Conservation (phyloP, 2,113 vertebrate species). For the Galbula dea region DNA sequence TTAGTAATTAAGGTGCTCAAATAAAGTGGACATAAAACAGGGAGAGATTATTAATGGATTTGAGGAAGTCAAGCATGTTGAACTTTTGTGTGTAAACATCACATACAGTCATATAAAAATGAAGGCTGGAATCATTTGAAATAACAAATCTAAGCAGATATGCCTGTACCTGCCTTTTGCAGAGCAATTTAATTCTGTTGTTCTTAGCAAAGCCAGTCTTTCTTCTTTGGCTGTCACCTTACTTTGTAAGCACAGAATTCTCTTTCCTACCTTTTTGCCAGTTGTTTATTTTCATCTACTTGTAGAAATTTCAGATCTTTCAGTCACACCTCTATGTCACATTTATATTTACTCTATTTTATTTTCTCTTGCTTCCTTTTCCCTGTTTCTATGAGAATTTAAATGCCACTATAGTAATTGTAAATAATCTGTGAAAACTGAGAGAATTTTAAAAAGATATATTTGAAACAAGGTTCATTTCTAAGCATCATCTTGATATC, state of each 20-base stretch:
- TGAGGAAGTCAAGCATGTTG: neutral
- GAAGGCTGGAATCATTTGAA: neutral
- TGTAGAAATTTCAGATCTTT: neutral
- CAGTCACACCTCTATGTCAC: neutral
- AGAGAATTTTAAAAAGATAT: neutral
- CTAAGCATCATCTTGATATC: neutral
- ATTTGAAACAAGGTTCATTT: neutral
- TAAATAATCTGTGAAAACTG: neutral
- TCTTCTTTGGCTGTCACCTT: neutral
- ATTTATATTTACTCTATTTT: neutral
- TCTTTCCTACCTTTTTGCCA: neutral
- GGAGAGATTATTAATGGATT: neutral
- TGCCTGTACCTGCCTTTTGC: neutral
- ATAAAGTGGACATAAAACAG: neutral
- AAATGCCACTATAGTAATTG: neutral
- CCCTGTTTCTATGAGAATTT: neutral
- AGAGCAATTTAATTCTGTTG: neutral
- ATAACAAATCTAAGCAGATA: neutral
- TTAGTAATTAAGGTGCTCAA: neutral
- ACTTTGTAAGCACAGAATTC: neutral
- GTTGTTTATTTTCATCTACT: neutral
- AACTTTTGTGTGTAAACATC: neutral
- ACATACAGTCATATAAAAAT: neutral
- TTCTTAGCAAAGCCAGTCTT: neutral
- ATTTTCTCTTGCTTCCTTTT: neutral